Percentiles rank a stretch among this genome's conserved stretches.
Conservation (phyloP, 92 coral and sea anemone species). For the Galaxea fascicularis region DNA sequence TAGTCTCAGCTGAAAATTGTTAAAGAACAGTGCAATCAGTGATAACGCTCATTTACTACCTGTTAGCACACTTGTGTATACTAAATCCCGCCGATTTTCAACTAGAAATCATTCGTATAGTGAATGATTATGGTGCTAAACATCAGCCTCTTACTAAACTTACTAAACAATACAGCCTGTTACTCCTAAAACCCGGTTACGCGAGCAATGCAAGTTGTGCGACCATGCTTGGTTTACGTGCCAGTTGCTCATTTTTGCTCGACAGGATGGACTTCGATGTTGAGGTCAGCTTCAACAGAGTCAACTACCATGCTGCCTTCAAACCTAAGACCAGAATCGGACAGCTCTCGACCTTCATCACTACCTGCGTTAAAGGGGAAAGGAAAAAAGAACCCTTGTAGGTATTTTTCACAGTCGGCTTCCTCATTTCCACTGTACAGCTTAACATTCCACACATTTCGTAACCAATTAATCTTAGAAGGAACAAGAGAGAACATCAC, state of each 20-base stretch:
- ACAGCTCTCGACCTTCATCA: constrained; percentile 34
- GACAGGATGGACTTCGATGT: constrained; percentile 9
- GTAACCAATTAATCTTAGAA: constrained; percentile 31
- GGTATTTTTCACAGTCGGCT: constrained; percentile 39
- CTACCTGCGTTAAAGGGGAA: constrained; percentile 31
- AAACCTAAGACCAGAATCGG: constrained; percentile 4
- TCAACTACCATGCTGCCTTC: constrained; percentile 30
- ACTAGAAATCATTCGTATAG: not conserved
- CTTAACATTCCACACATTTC: constrained; percentile 65
- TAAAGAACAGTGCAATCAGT: too few species aligned
- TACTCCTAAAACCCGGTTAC: not conserved
- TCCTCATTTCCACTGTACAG: constrained; percentile 37
- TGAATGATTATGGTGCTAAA: not conserved
- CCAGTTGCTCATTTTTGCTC: not conserved
- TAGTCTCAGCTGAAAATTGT: too few species aligned
- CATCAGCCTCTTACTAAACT: constrained; percentile 1
- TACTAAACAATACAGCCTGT: not conserved
- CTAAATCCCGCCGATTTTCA: too few species aligned
- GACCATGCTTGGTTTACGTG: constrained; percentile 13
- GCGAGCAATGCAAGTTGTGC: constrained; percentile 5
- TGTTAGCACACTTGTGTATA: too few species aligned
- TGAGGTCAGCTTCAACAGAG: constrained; percentile 26
- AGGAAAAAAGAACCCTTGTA: constrained; percentile 27
- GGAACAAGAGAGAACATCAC: constrained; percentile 67
- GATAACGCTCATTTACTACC: too few species aligned